Conservation (phyloP, 1,140 invertebrate genomes). For the Psilanteris sp. region DNA sequence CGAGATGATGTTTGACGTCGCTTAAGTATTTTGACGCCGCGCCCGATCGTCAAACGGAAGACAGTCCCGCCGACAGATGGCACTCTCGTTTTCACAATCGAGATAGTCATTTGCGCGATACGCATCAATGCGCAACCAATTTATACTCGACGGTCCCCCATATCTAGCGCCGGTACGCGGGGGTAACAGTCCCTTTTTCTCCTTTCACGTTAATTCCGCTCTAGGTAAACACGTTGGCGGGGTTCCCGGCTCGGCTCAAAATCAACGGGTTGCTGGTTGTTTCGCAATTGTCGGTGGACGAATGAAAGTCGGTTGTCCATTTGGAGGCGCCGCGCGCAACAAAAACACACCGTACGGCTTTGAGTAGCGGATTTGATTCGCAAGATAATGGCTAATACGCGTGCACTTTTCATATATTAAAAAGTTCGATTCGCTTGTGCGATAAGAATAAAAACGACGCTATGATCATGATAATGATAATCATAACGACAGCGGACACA, state of each 20-base stretch:
- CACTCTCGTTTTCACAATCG: conserved; percentile 22
- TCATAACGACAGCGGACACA: too few species aligned
- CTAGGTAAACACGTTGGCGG: conserved; percentile 19
- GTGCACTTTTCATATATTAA: too few species aligned
- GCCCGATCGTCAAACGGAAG: background rate
- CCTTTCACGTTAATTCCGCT: conserved; percentile 11
- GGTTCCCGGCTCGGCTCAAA: conserved; percentile 12
- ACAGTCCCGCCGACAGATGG: conserved; percentile 8
- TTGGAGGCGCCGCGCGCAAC: too few species aligned
- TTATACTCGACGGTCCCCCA: conserved; percentile 11
- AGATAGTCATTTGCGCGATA: conserved; percentile 13
- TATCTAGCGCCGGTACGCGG: background rate
- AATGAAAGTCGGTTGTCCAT: background rate
- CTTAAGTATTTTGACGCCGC: conserved; percentile 7
- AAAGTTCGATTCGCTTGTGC: too few species aligned
- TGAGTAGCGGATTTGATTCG: too few species aligned
- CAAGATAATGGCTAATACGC: too few species aligned
- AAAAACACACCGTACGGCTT: too few species aligned
- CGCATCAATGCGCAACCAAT: conserved; percentile 17
- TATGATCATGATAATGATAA: too few species aligned
- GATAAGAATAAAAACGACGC: too few species aligned
- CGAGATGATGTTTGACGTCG: too few species aligned
- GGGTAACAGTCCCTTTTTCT: conserved; percentile 22
- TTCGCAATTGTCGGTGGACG: too few species aligned
- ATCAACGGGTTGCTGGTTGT: background rate